These are phyloP conservation scores for Mastigias papua DNA, from an alignment of 30 jellyfish, hydroid and myxozoan genomes.

Conservation along the genomic window DNA sequence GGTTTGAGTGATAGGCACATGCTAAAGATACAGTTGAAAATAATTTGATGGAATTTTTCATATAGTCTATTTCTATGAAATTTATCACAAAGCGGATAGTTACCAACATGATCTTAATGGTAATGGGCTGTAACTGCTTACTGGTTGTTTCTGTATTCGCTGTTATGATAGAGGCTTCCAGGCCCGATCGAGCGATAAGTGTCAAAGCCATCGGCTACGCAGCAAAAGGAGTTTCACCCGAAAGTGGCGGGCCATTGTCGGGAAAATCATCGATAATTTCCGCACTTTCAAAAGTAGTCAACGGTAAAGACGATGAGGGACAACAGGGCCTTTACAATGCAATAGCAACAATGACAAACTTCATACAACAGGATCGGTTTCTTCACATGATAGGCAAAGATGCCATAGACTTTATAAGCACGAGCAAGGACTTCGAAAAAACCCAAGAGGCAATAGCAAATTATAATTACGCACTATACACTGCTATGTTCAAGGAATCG, in stretches of 20 bases:
- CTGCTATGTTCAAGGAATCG: conserved; percentile 15
- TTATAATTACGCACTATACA: conserved; percentile 54
- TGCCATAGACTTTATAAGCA: conserved; percentile 53
- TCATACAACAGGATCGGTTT: conserved; percentile 59
- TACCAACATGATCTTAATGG: not conserved
- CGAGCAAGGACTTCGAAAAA: conserved; percentile 15
- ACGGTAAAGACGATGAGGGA: conserved; percentile 47
- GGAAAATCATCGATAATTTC: conserved; percentile 35
- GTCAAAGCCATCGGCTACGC: conserved; percentile 34
- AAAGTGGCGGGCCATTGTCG: conserved; percentile 29
- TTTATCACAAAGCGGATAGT: too few relatives aligned
- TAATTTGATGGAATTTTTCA: too few relatives aligned
- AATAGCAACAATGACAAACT: conserved; percentile 48
- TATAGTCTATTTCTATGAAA: too few relatives aligned
- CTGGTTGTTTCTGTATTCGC: not conserved
- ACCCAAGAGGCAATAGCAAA: conserved; percentile 62
- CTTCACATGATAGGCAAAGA: conserved; percentile 60
- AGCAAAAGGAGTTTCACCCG: conserved; percentile 33
- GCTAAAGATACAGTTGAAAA: too few relatives aligned
- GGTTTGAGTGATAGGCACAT: too few relatives aligned
- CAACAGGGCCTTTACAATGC: conserved; percentile 44
- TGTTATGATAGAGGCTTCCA: not conserved
- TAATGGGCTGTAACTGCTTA: not conserved
- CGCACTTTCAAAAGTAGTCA: conserved; percentile 47
- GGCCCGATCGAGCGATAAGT: not conserved